Base-by-base conservation (phyloP, 1,140 invertebrate genomes). In the Drosophila tropicalis region DNA sequence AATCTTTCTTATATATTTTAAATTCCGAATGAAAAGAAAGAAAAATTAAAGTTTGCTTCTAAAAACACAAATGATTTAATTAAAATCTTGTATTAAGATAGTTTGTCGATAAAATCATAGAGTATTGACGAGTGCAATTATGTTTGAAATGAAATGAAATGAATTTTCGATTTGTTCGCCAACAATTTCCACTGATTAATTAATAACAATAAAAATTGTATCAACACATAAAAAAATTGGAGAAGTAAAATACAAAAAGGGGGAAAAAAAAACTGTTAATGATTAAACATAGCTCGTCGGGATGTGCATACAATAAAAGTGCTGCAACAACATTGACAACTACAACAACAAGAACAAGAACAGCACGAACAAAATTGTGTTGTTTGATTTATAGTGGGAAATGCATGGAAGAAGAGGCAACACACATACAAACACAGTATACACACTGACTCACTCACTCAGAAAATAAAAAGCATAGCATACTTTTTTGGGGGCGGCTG, bases 311-410 rank as follows among this genome's bases (percentile, higher is more conserved):
- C 76, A 67, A 68, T 64, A 82, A 77, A 72, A 65, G 81, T 51
- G 72, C 57, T 58, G 65, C 60, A 67, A 56, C 57, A 66, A 76
- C 67, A 66, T 29, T 29, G 29, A 29, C 41, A 40, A 40, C 68
- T 76, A 69, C 71, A 66, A 66, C 55, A 57, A 25, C 22, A 25
- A 25, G 22, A 3, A 25, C 22, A 25, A 3, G 3, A 25, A 25
- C 22, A 22, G 54, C 10, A 61, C 15, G 19, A 55, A 65, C 51
- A 66, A 77, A 72, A 65, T 85, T 82, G 83, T 87, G 83, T 87
- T 76, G 76, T 69, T 79, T 87, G 83, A 87, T 87, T 87, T 87
- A 87, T 87, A 83, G 83, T 89, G 82, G 83, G 69, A 87, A 86
- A 79, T 70, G 82, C 72, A 62, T 17, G 44, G 7, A 57, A 63